phyloP scores from a whole-genome alignment of 2,113 vertebrate genomes.

The Urocitellus parryii region DNA sequence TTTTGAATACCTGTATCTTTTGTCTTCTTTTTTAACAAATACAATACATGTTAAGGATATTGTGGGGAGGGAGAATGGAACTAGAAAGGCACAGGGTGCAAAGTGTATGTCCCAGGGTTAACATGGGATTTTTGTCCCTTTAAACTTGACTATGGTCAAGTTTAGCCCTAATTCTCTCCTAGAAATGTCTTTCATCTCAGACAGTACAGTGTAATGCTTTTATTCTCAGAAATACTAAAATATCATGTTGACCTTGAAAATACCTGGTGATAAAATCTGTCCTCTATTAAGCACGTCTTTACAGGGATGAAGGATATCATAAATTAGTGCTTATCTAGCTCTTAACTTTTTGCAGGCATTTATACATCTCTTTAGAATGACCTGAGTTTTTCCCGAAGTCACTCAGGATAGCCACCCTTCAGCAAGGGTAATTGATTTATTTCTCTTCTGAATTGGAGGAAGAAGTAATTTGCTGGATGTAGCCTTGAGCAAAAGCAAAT shows the following conservation, averaged over 20 bases:
- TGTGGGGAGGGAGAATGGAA: not conserved
- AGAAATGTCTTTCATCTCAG: not conserved
- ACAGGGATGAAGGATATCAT: not conserved
- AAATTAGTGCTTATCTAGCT: constrained; percentile 51
- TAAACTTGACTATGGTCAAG: not conserved
- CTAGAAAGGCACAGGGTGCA: not conserved
- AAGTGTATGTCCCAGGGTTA: not conserved
- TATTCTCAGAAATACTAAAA: constrained; percentile 38
- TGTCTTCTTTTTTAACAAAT: not conserved
- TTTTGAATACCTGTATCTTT: not conserved
- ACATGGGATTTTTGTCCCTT: not conserved
- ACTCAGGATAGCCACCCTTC: constrained; percentile 2
- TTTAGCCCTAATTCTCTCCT: not conserved
- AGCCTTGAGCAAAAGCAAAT: constrained; percentile 49
- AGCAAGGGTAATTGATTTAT: constrained; percentile 66
- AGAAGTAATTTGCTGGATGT: constrained; percentile 58
- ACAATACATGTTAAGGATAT: not conserved
- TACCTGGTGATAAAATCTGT: not conserved
- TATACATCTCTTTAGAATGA: constrained; percentile 2
- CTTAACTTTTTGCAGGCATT: not conserved
- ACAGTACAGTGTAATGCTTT: not conserved
- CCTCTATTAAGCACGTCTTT: not conserved
- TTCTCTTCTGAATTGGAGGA: constrained; percentile 28
- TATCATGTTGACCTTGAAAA: constrained; percentile 23
- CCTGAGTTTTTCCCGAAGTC: constrained; percentile 41